Conservation (phyloP, 1,140 invertebrate genomes). For the Artemia franciscana region DNA sequence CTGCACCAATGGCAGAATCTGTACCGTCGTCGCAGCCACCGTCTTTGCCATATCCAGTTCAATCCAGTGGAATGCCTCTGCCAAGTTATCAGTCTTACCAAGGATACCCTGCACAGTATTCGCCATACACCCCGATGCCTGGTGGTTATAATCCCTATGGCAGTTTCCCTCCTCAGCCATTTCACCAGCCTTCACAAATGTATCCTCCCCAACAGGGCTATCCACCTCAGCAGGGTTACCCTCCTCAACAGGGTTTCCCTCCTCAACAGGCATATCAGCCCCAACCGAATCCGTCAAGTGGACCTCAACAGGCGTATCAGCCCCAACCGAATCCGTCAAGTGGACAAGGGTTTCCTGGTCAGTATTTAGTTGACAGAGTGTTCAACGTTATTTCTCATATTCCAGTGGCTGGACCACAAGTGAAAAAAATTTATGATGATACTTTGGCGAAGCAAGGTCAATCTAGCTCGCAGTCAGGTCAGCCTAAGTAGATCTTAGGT, state of each 20-base stretch:
- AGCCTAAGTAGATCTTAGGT: too few species aligned
- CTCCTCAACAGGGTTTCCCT: background rate
- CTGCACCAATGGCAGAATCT: background rate
- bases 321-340: background rate
- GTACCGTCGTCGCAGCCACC: background rate
- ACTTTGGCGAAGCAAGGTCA: too few species aligned
- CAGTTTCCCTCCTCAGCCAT: too few species aligned
- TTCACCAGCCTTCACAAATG: too few species aligned
- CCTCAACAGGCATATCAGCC: background rate
- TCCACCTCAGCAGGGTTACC: too few species aligned
- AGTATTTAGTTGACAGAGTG: background rate
- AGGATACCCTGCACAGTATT: too few species aligned
- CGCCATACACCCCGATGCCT: too few species aligned
- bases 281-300: background rate
- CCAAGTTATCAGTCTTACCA: too few species aligned
- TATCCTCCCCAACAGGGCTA: too few species aligned
- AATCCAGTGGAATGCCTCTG: background rate
- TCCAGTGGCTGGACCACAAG: background rate
- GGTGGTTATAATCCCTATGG: too few species aligned
- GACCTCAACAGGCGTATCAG: background rate
- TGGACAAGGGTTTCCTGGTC: background rate
- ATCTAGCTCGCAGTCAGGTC: too few species aligned
- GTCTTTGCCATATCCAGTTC: background rate
- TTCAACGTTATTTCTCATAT: background rate
- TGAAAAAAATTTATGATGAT: background rate